Percentiles rank a stretch among this genome's conserved stretches.
These are phyloP conservation scores for Lasiurus cinereus DNA, from an alignment of 2,113 vertebrate species.

Conservation along the genomic window DNA sequence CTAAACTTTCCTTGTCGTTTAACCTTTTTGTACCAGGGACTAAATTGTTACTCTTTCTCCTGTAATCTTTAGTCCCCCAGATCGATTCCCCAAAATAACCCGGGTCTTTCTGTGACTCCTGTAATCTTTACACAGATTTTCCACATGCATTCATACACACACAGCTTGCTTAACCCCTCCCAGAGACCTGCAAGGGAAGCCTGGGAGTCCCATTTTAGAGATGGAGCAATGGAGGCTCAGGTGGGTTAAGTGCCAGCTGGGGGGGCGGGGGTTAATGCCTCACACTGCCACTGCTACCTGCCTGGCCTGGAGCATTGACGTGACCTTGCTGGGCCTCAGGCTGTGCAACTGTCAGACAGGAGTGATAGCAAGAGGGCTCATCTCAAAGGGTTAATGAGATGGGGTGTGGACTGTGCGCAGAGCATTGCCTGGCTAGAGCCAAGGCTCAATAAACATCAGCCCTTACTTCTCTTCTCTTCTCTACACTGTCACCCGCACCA, in stretches of 20 bases:
- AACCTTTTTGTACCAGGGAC: not conserved
- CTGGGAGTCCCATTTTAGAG: not conserved
- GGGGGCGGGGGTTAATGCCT: not conserved
- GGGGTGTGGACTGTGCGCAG: rapidly evolving
- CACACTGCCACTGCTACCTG: not conserved
- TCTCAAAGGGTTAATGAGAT: not conserved
- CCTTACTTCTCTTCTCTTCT: not conserved
- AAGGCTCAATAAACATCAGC: not conserved
- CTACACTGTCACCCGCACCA: not conserved
- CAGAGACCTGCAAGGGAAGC: not conserved
- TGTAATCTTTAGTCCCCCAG: not conserved
- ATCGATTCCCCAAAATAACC: not conserved
- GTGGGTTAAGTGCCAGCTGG: not conserved
- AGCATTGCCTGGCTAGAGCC: not conserved
- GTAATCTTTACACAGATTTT: not conserved
- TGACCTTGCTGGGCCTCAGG: not conserved
- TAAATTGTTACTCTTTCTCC: not conserved
- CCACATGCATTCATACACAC: not conserved
- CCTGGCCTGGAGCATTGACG: not conserved
- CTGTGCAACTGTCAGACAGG: not conserved
- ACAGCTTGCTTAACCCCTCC: not conserved
- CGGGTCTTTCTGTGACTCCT: not conserved
- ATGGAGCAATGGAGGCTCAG: not conserved
- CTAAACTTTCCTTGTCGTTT: not conserved
- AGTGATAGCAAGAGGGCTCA: not conserved